Base-by-base conservation (phyloP, 1,140 invertebrate species). In the Caerostris extrusa region DNA sequence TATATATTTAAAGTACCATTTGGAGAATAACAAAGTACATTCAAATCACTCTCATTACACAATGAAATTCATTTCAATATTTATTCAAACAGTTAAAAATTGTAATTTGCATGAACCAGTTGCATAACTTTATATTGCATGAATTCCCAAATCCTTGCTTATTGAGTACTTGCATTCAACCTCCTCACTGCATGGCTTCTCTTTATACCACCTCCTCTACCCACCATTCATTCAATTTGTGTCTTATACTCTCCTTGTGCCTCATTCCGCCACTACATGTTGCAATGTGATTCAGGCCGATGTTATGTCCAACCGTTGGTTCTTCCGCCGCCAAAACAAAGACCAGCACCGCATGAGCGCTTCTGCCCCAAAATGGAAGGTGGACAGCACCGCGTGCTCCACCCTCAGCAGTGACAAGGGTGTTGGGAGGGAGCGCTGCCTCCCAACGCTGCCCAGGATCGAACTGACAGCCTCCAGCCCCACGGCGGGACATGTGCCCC, bases 291-390 rank as follows among this genome's bases (percentile, higher is more conserved):
- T 82, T 81, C 94, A 95, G 50, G 95, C 95, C 77, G 95, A 95
- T n/a, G 95, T 92, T 90, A 98, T 98, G 98, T 98, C 98, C 97
- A 96, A 96, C 95, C 97, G 98, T 97, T 99, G 98, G 97, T 98
- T 98, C 97, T 98, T 98, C 96, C 98, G 98, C 91, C 97, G 98
- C 96, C 98, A 95, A 96, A 77, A 34, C 85, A 93, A 93, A 61
- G 92, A 93, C n/a, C 85, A 60, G 19, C 96, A 94, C 97, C 96
- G 55, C 19, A 57, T 53, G 82, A 60, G 91, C 64, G 34, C 71
- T 0, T 19, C 92, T 7, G 57, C 93, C 7, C 90, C 93, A 53
- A 71, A 83, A 61, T 92, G 93, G 69, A 34, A 57, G 57, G 85
- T 93, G 81, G 93, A 90, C 58, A 91, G 60, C 34, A 93, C 86